Percentiles rank a stretch among this genome's conserved stretches.
These are phyloP conservation scores for Delichon dasypus DNA, from an alignment of 2,797 vertebrate species.

Conservation along the genomic window DNA sequence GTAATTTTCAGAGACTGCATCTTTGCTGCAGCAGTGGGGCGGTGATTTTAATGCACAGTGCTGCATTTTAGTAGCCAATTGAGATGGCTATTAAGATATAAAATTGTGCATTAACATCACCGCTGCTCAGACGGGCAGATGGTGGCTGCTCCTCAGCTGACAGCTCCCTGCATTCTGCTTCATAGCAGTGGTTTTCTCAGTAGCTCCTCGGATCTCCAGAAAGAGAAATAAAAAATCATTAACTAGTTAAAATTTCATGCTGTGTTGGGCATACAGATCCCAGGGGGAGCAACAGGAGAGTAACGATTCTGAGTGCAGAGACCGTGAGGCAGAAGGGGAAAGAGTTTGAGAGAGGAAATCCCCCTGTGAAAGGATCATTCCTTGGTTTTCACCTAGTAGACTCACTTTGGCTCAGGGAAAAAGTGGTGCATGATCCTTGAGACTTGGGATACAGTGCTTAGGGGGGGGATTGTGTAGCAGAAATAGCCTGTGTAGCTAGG, in stretches of 20 bases:
- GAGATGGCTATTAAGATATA: constrained; percentile 54
- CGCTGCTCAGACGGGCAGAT: background rate
- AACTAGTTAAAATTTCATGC: constrained; percentile 42
- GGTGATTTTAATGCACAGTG: constrained; percentile 41
- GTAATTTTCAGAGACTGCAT: constrained; percentile 26
- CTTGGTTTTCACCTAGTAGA: background rate
- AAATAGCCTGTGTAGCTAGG: background rate
- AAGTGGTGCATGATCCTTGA: background rate
- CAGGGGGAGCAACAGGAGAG: background rate
- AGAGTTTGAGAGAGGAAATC: background rate
- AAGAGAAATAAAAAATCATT: constrained; percentile 32
- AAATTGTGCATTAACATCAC: constrained; percentile 26
- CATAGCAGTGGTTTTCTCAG: background rate
- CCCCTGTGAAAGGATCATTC: background rate
- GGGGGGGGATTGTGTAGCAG: background rate
- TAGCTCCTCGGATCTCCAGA: background rate
- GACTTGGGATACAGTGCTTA: background rate
- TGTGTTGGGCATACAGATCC: background rate
- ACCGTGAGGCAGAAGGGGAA: background rate
- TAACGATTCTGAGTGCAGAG: background rate
- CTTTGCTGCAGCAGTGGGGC: constrained; percentile 18
- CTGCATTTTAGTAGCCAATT: constrained; percentile 56
- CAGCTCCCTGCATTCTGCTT: background rate
- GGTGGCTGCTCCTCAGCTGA: background rate
- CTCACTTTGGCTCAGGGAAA: background rate